Evolutionary conservation across 2,797 vertebrate species (phyloP).

Genomic region (Champsocephalus gunnari): DNA sequence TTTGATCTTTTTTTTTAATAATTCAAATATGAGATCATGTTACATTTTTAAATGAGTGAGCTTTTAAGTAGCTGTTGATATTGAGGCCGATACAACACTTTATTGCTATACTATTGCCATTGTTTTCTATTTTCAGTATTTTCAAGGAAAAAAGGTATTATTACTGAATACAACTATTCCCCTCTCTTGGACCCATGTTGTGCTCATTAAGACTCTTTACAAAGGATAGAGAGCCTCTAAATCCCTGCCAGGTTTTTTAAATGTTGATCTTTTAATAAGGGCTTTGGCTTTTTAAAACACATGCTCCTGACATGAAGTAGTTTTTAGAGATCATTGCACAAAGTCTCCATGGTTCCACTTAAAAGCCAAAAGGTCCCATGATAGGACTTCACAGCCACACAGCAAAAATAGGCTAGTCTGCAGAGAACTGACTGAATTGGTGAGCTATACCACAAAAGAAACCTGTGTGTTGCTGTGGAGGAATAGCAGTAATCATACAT

Average conservation of each 20-base stretch:
- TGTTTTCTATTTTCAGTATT: not conserved
- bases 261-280: conserved; percentile 52
- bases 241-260: conserved; percentile 44
- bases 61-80: not conserved
- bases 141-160: conserved; percentile 33
- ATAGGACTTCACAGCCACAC: not conserved
- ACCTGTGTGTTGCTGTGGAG: not conserved
- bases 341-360: conserved; percentile 27
- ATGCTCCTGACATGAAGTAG: conserved; percentile 12
- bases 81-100: not conserved
- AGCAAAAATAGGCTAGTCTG: not conserved
- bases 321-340: conserved; percentile 24
- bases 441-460: conserved; percentile 6
- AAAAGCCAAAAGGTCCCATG: conserved; percentile 12
- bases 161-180: conserved; percentile 20
- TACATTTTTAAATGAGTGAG: not conserved
- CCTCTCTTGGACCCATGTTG: conserved; percentile 13
- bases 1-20: not conserved
- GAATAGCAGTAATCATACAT: conserved; percentile 14
- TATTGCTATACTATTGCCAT: not conserved
- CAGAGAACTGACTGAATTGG: not conserved
- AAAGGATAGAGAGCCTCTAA: conserved; percentile 47
- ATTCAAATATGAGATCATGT: too few relatives aligned
- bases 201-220: conserved; percentile 39
- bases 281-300: conserved; percentile 35